Percentiles rank a stretch among this genome's conserved stretches.
These are phyloP conservation scores for Dexiosoma caninum DNA, from an alignment of 2,888 invertebrate genomes.

Conservation along the genomic window DNA sequence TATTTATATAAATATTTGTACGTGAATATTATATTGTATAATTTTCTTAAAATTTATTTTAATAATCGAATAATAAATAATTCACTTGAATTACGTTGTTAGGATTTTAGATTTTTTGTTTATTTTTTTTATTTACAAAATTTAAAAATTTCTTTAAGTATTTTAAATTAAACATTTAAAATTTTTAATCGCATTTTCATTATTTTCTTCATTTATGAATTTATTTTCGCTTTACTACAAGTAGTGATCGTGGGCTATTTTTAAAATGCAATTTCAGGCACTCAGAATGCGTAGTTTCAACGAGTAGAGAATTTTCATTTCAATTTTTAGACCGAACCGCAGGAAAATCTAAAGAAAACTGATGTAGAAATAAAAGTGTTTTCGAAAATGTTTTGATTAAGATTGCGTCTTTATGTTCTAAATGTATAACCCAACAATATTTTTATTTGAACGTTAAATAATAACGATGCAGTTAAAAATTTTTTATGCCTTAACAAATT, in stretches of 20 bases:
- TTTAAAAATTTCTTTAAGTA: not conserved
- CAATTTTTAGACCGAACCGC: slow-evolving; percentile 59
- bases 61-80: slow-evolving; percentile 9
- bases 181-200: slow-evolving; percentile 30
- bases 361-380: slow-evolving; percentile 27
- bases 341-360: slow-evolving; percentile 63
- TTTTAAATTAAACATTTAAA: slow-evolving; percentile 36
- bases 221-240: slow-evolving; percentile 38
- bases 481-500: no score
- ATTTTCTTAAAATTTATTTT: not conserved
- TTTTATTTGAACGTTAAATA: not conserved
- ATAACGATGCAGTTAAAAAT: not conserved
- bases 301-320: slow-evolving; percentile 48
- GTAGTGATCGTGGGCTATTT: slow-evolving; percentile 60
- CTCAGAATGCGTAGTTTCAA: slow-evolving; percentile 51
- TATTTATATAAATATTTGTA: no score
- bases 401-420: slow-evolving; percentile 1
- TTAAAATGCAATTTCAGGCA: slow-evolving; percentile 65
- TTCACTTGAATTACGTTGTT: slow-evolving; percentile 50
- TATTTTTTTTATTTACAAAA: not conserved
- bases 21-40: not conserved
- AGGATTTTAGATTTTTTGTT: not conserved
- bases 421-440: slow-evolving; percentile 2
- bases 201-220: slow-evolving; percentile 19
- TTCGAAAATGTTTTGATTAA: slow-evolving; percentile 32